phyloP scores from a whole-genome alignment of 2,797 vertebrate genomes.

The Hydrocynus forskahlii region DNA sequence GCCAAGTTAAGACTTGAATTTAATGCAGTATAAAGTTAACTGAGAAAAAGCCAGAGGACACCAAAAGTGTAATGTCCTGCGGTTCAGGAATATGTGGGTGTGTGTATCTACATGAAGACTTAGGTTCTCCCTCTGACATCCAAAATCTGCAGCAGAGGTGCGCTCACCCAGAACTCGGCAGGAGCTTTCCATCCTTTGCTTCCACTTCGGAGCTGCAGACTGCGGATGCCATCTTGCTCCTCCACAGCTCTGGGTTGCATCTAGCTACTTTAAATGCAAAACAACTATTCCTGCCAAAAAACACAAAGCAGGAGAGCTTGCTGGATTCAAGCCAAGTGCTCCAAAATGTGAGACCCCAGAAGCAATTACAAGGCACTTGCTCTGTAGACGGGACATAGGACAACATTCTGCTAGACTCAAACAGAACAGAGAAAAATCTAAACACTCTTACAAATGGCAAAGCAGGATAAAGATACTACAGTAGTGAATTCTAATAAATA shows the following conservation, averaged over 20 bases:
- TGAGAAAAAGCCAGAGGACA: not conserved
- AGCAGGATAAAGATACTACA: slow-evolving; percentile 3
- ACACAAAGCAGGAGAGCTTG: not conserved
- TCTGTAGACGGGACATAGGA: not conserved
- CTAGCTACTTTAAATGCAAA: not conserved
- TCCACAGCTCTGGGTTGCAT: not conserved
- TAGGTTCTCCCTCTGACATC: not conserved
- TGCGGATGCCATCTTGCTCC: no score
- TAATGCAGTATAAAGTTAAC: not conserved
- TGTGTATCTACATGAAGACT: not conserved
- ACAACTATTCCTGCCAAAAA: not conserved
- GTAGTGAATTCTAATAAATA: slow-evolving; percentile 5
- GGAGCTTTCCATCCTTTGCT: not conserved
- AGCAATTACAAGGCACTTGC: slow-evolving; percentile 25
- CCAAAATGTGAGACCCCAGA: not conserved
- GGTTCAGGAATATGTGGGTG: not conserved
- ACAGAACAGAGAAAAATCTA: not conserved
- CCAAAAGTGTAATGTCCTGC: not conserved
- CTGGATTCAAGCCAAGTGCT: not conserved
- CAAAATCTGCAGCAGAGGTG: not conserved
- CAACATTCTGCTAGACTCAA: not conserved
- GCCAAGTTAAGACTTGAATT: not conserved
- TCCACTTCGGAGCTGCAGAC: no score
- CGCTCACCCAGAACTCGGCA: not conserved
- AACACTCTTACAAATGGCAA: not conserved